Evolutionary conservation across 2,888 invertebrate genomes (phyloP).

Genomic region (Chymomyza amoena): DNA sequence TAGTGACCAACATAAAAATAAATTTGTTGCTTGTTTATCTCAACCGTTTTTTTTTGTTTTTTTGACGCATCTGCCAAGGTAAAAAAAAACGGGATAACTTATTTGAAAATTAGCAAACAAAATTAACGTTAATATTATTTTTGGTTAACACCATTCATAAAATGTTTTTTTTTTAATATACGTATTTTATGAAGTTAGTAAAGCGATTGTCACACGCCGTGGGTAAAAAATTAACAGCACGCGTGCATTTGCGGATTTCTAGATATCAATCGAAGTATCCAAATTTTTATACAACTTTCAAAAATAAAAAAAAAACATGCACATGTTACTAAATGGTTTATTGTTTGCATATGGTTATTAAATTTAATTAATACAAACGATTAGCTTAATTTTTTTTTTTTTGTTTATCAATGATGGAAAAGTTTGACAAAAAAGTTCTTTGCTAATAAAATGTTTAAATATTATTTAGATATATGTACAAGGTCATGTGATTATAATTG

Average conservation of each 20-base stretch:
- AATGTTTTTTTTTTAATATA: background rate
- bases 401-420: background rate
- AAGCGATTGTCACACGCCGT: background rate
- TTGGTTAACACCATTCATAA: constrained; percentile 48
- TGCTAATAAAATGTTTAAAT: too few relatives aligned
- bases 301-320: background rate
- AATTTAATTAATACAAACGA: background rate
- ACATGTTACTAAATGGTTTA: background rate
- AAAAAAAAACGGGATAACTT: constrained; percentile 33
- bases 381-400: background rate
- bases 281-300: background rate
- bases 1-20: background rate
- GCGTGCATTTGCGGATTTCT: background rate
- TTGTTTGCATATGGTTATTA: background rate
- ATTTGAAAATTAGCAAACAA: constrained; percentile 54
- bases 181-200: background rate
- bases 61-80: constrained; percentile 21
- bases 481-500: too few relatives aligned
- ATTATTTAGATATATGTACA: too few relatives aligned
- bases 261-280: too few relatives aligned
- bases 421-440: background rate
- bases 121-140: constrained; percentile 54
- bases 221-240: background rate
- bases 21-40: background rate
- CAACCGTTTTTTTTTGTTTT: constrained; percentile 12